Conservation (phyloP, 2,888 invertebrate genomes). For the Nesidiocoris tenuis region DNA sequence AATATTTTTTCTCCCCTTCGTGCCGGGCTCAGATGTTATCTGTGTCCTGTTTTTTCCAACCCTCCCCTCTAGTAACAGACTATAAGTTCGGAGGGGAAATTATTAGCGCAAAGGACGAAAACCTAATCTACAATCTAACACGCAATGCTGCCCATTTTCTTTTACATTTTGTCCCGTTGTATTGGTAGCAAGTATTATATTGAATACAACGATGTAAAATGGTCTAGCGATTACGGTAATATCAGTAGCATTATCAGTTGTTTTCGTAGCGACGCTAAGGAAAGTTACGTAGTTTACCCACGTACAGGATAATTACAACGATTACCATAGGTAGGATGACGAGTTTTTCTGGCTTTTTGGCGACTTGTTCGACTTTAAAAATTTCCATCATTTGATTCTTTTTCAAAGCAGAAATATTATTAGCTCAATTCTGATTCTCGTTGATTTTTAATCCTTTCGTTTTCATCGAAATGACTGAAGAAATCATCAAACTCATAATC, state of each 20-base stretch:
- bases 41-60: not conserved
- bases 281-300: not conserved
- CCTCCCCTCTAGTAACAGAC: not conserved
- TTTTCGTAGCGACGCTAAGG: not conserved
- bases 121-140: not conserved
- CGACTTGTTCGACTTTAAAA: too few species aligned
- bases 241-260: not conserved
- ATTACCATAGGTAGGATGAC: too few species aligned
- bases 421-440: too few species aligned
- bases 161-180: not conserved
- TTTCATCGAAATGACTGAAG: too few species aligned
- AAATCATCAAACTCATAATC: too few species aligned
- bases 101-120: not conserved
- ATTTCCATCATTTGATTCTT: too few species aligned
- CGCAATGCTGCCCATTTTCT: not conserved
- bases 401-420: too few species aligned
- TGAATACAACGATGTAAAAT: not conserved
- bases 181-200: too few species aligned
- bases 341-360: too few species aligned
- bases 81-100: not conserved
- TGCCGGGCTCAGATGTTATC: not conserved
- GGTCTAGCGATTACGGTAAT: not conserved
- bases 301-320: not conserved
- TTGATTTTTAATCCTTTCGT: too few species aligned
- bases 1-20: not conserved